A percentile compares a stretch with the other conserved stretches of the same genome.
These are phyloP conservation scores for Cynocephalus volans DNA, from an alignment of 2,113 vertebrate genomes.

Conservation along the genomic window DNA sequence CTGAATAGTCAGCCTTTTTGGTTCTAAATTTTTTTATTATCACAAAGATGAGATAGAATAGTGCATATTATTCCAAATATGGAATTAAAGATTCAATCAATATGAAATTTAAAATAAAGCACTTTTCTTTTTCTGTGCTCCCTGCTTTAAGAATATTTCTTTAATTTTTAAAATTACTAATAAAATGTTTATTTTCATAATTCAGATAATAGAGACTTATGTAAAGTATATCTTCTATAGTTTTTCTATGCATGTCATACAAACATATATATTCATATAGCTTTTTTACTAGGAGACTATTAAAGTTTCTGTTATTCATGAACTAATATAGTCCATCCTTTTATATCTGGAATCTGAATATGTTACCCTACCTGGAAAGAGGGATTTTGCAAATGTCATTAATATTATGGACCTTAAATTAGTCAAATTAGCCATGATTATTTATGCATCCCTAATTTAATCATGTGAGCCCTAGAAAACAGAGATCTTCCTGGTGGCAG, in stretches of 20 bases:
- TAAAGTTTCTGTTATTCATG: neutral
- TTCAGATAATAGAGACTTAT: neutral
- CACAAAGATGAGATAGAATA: neutral
- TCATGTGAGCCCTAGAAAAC: neutral
- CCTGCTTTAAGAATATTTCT: neutral
- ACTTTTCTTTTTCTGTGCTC: neutral
- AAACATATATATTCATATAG: neutral
- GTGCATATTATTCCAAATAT: neutral
- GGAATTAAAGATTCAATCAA: neutral
- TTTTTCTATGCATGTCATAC: neutral
- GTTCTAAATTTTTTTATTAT: slow-evolving; percentile 49
- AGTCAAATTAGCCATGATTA: neutral
- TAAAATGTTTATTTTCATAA: slow-evolving; percentile 26
- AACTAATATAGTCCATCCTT: neutral
- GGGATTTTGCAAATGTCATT: neutral
- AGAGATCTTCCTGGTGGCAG: neutral
- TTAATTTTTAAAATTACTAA: neutral
- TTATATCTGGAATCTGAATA: neutral
- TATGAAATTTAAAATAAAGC: neutral
- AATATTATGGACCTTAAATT: neutral
- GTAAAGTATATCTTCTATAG: neutral
- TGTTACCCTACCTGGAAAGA: neutral
- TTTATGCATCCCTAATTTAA: neutral
- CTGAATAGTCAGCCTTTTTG: neutral
- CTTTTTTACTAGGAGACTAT: neutral